Base-by-base conservation (phyloP, 2,797 vertebrate species). In the Tokudaia muenninki region DNA sequence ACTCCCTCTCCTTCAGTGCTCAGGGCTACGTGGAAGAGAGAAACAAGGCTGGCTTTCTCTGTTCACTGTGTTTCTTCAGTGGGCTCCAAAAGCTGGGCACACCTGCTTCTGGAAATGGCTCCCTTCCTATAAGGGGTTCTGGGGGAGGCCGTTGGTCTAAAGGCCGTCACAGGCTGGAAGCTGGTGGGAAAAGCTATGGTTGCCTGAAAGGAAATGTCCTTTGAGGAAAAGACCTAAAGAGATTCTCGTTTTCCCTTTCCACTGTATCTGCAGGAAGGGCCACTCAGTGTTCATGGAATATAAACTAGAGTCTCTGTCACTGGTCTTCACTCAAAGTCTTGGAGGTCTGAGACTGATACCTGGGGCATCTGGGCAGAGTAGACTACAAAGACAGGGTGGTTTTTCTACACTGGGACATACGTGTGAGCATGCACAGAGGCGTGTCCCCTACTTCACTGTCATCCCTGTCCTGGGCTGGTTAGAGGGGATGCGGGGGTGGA, bases 381-480 rank as follows among this genome's bases (percentile, higher is more conserved):
- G 91, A 57, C 47, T 14, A 78, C 37, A 26, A 37, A 82, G 82
- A 34, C 22, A 1, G 87, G 81, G 55, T 0, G 1, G 3, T 26
- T 90, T 24, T 19, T 72, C 90, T 92, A 14, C 2, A 0, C 55
- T 70, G 93, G 47, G 47, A 7, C 29, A 44, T 16, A n/a, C 2
- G 4, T 41, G 11, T 0, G 6, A 57, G 24, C 47, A 26, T 3
- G 3, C 80, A 12, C 55, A 65, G 78, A 78, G 26, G 13, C 88
- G 14, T 1, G 24, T n/a, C 29, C 81, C 61, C 0, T 0, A 77
- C 37, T 59, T 94, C 0, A 0, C 52, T 57, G 9, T 79, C 13
- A 0, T 59, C 1, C 0, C 95, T 82, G 83, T 59, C 88, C 92
- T 93, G 74, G 16, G 37, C 88, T 94, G 92, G 29, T 14, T 72